These are phyloP conservation scores for Brachymystax lenok DNA, from an alignment of 2,797 vertebrate genomes.

Conservation along the genomic window DNA sequence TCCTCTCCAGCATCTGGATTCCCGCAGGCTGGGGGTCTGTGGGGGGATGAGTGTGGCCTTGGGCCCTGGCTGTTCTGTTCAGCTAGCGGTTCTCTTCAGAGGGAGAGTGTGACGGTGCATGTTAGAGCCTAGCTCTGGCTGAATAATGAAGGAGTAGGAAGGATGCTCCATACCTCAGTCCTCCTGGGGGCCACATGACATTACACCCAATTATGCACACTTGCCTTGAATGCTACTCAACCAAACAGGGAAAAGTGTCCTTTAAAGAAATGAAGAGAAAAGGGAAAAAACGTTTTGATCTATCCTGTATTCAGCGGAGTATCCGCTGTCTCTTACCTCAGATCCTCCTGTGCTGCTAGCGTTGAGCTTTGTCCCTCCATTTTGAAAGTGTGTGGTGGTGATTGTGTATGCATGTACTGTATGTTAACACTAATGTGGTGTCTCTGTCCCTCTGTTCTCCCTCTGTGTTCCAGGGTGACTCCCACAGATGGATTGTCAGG, in stretches of 20 bases:
- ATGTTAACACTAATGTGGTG: background rate
- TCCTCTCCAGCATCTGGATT: background rate
- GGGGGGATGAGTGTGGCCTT: background rate
- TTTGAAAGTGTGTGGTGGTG: constrained; percentile 22
- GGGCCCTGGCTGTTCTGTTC: background rate
- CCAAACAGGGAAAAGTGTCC: constrained; percentile 67
- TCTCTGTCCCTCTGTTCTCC: background rate
- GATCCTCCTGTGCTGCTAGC: constrained; percentile 17
- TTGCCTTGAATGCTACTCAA: constrained; percentile 61
- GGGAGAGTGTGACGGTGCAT: constrained; percentile 5
- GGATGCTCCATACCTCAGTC: constrained; percentile 56
- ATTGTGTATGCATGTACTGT: background rate
- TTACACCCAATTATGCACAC: constrained; percentile 74
- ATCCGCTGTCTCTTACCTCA: constrained; percentile 5
- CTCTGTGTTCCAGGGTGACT: constrained; percentile 82
- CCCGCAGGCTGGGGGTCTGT: background rate
- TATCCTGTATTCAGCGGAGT: constrained; percentile 43
- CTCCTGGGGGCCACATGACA: constrained; percentile 69
- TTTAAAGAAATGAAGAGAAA: constrained; percentile 59
- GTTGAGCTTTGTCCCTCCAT: constrained; percentile 27
- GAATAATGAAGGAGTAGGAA: constrained; percentile 56
- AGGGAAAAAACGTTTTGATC: constrained; percentile 32
- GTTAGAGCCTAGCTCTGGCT: constrained; percentile 29
- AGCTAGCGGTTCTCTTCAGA: background rate
- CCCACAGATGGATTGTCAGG: constrained; percentile 80